Percentiles rank a stretch among this genome's conserved stretches.
Evolutionary conservation across 1,140 invertebrate species (phyloP).

Genomic region (Micrasema minimum): DNA sequence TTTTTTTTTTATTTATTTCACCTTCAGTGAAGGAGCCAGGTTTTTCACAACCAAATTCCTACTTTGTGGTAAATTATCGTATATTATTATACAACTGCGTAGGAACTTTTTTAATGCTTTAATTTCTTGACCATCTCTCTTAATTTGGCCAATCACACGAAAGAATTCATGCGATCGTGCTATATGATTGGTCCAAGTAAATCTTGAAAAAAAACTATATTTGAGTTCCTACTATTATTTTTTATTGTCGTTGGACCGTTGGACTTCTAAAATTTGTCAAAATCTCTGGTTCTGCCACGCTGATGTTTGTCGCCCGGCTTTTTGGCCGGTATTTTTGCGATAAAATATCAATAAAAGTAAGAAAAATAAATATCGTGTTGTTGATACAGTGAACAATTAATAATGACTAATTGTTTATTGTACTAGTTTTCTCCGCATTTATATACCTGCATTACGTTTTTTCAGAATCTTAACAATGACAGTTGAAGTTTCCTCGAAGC

Average conservation of each 20-base stretch:
- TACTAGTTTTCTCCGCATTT: neutral
- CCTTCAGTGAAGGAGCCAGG: no score
- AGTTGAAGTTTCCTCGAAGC: constrained; percentile 33
- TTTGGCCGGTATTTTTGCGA: constrained; percentile 36
- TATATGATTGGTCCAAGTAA: no score
- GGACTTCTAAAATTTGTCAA: neutral
- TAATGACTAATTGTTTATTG: neutral
- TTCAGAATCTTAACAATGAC: constrained; percentile 43
- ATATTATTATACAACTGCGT: no score
- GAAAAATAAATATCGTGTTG: constrained; percentile 7
- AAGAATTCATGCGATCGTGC: no score
- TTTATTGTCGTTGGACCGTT: no score
- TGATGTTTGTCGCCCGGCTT: constrained; percentile 43
- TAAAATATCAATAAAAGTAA: constrained; percentile 28
- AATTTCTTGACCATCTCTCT: neutral
- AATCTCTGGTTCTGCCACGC: constrained; percentile 39
- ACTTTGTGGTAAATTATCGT: no score
- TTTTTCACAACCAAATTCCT: no score
- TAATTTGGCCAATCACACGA: no score
- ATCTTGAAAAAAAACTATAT: no score
- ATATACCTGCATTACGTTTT: neutral
- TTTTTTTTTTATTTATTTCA: no score
- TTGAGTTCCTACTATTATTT: no score
- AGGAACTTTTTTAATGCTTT: no score
- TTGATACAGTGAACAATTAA: neutral